Evolutionary conservation across 2,113 vertebrate species (phyloP).

Genomic region (Connochaetes taurinus): DNA sequence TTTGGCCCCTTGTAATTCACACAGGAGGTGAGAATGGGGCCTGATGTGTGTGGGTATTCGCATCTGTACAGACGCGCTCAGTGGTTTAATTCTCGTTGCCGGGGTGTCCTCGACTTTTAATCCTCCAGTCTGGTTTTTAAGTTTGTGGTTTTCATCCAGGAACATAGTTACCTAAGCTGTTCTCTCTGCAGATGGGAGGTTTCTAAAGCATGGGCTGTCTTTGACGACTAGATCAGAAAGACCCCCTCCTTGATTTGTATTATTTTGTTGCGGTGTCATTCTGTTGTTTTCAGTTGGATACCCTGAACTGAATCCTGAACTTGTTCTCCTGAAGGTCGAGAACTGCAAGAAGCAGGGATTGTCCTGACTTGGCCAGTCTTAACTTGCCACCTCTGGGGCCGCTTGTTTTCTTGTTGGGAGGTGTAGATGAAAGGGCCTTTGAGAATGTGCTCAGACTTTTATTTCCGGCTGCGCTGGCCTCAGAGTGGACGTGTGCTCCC

Average conservation of each 20-base stretch:
- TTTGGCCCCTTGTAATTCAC: not conserved
- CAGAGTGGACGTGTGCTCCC: rapidly evolving
- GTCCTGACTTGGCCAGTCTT: too few relatives aligned
- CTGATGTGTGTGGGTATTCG: rapidly evolving
- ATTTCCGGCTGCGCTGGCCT: rapidly evolving
- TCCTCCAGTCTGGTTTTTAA: not conserved
- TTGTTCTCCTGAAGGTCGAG: rapidly evolving
- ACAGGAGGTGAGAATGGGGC: not conserved
- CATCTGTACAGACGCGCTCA: rapidly evolving
- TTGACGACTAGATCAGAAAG: not conserved
- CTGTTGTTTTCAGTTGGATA: too few relatives aligned
- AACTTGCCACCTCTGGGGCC: not conserved
- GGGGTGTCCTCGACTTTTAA: rapidly evolving
- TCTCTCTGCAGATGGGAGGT: not conserved
- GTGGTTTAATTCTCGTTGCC: rapidly evolving
- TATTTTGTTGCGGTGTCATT: not conserved
- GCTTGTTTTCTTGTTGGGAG: not conserved
- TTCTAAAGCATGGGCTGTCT: rapidly evolving
- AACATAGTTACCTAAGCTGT: rapidly evolving
- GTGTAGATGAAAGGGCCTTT: not conserved
- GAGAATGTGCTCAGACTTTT: not conserved
- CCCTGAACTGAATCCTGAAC: not conserved
- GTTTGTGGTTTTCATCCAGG: not conserved
- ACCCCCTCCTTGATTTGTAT: rapidly evolving
- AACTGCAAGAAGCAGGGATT: rapidly evolving